These are phyloP conservation scores for Xenopus tropicalis DNA, from an alignment of 2,113 vertebrate species.

Conservation along the genomic window DNA sequence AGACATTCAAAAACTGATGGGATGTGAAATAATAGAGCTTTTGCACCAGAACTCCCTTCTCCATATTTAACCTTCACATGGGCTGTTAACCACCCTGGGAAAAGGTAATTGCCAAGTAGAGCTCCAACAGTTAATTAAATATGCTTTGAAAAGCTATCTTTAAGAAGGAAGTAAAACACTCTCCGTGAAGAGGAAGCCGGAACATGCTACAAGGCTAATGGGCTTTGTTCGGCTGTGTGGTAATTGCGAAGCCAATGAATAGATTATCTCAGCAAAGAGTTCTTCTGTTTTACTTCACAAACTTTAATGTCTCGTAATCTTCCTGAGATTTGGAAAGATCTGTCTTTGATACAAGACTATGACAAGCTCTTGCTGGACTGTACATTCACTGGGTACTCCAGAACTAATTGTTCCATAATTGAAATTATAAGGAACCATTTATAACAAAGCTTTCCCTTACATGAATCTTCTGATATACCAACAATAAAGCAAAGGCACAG, in stretches of 20 bases:
- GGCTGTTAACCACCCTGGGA: conserved; percentile 37
- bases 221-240: conserved; percentile 24
- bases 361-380: background rate
- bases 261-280: conserved; percentile 7
- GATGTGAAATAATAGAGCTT: conserved; percentile 35
- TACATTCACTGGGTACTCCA: background rate
- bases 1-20: conserved; percentile 37
- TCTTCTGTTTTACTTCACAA: background rate
- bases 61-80: conserved; percentile 37
- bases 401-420: background rate
- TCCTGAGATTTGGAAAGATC: conserved; percentile 1
- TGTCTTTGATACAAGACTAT: conserved; percentile 5
- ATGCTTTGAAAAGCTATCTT: conserved; percentile 26
- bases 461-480: background rate
- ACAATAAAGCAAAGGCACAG: background rate
- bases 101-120: conserved; percentile 34
- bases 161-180: conserved; percentile 18
- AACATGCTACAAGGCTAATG: conserved; percentile 19
- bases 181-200: conserved; percentile 9
- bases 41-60: conserved; percentile 19
- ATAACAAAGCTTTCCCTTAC: background rate
- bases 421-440: too few relatives aligned
- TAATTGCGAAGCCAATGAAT: conserved; percentile 28
- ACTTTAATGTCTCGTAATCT: conserved; percentile 22
- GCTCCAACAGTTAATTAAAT: conserved; percentile 36